Conservation (phyloP, 2,888 invertebrate species). For the Cephus runcator region DNA sequence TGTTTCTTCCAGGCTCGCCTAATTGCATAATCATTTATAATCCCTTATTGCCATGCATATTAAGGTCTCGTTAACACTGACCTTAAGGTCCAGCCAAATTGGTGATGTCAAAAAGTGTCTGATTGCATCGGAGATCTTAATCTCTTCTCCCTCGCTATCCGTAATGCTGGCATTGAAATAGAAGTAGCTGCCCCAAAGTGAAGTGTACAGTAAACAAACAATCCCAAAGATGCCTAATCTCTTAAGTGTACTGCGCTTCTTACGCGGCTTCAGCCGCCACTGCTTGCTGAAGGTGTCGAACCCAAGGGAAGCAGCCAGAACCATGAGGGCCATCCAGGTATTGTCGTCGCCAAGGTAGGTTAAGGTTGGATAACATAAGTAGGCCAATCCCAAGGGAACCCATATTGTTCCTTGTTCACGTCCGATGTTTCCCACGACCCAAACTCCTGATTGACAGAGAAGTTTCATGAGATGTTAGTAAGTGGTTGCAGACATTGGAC, state of each 20-base stretch:
- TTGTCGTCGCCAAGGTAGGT: conserved; percentile 81
- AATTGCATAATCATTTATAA: conserved; percentile 71
- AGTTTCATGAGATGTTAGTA: not conserved
- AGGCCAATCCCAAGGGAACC: conserved; percentile 77
- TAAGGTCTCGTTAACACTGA: conserved; percentile 60
- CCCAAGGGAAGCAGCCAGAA: conserved; percentile 73
- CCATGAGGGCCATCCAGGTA: conserved; percentile 76
- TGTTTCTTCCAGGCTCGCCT: conserved; percentile 72
- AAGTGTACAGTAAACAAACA: conserved; percentile 76
- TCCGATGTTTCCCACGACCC: conserved; percentile 92
- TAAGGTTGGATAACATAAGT: conserved; percentile 74
- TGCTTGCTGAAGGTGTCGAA: conserved; percentile 83
- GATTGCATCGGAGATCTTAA: conserved; percentile 88
- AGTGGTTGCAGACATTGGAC: not conserved
- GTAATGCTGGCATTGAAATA: conserved; percentile 90
- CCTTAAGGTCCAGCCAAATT: conserved; percentile 70
- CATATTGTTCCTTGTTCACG: conserved; percentile 80
- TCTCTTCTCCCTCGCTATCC: conserved; percentile 86
- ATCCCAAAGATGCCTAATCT: conserved; percentile 72
- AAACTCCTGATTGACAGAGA: conserved; percentile 75
- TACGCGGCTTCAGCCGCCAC: conserved; percentile 78
- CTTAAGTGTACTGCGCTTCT: conserved; percentile 60
- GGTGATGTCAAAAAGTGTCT: conserved; percentile 91
- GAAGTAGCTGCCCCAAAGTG: conserved; percentile 81
- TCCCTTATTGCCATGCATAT: conserved; percentile 70